These are phyloP conservation scores for Isichthys henryi DNA, from an alignment of 2,113 vertebrate genomes.

Conservation along the genomic window DNA sequence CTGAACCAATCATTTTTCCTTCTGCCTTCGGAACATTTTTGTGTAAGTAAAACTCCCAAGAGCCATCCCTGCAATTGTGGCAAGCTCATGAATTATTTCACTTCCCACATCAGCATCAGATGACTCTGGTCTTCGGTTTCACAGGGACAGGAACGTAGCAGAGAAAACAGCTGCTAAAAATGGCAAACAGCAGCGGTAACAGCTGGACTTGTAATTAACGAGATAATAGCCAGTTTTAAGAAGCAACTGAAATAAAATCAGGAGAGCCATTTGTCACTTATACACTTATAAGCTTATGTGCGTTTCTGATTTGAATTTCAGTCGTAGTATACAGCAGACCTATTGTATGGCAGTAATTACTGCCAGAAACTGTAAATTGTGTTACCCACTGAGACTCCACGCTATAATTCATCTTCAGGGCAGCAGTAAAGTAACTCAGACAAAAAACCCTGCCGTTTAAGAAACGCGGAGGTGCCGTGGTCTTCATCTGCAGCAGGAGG, in stretches of 20 bases:
- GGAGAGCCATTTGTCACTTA: neutral
- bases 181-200: neutral
- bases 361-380: neutral
- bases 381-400: neutral
- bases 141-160: neutral
- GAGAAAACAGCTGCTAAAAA: neutral
- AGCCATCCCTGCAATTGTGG: neutral
- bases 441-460: neutral
- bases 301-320: neutral
- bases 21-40: too few relatives aligned
- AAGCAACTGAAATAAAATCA: neutral
- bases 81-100: neutral
- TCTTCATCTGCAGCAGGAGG: neutral
- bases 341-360: neutral
- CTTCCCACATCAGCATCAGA: neutral
- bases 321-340: neutral
- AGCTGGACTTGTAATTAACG: neutral
- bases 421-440: neutral
- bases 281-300: neutral
- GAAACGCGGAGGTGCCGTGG: neutral
- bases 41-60: too few relatives aligned
- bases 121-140: neutral
- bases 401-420: conserved; percentile 2
- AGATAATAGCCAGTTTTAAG: neutral
- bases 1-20: too few relatives aligned